These are phyloP conservation scores for Gyps fulvus DNA, from an alignment of 2,113 vertebrate genomes.

Conservation along the genomic window DNA sequence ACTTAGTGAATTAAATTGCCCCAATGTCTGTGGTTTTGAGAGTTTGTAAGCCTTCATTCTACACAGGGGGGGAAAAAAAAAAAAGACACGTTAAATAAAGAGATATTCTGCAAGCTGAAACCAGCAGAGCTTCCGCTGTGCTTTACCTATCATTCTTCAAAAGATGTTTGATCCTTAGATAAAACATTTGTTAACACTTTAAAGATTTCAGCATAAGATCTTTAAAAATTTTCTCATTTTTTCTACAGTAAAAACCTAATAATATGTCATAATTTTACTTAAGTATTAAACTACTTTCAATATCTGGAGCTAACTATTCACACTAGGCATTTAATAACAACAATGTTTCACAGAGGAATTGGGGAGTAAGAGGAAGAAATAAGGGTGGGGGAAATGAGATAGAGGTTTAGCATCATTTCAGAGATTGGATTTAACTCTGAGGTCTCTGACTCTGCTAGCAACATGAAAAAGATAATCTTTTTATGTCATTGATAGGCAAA, in stretches of 20 bases:
- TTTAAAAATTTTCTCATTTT: slow-evolving; percentile 48
- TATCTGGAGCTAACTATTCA: background rate
- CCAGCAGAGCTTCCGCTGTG: background rate
- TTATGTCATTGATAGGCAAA: slow-evolving; percentile 1
- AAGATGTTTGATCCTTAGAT: slow-evolving; percentile 67
- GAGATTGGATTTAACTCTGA: background rate
- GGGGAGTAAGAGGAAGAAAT: background rate
- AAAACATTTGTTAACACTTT: slow-evolving; percentile 73
- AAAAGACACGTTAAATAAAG: background rate
- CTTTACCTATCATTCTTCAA: slow-evolving; percentile 59
- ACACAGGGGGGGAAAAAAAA: background rate
- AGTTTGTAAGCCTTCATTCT: background rate
- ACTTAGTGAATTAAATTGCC: slow-evolving; percentile 5
- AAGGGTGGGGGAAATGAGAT: background rate
- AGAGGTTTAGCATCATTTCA: background rate
- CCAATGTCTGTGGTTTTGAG: background rate
- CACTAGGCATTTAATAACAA: background rate
- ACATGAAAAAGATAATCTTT: slow-evolving; percentile 27
- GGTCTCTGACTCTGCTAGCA: background rate
- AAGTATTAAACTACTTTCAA: slow-evolving; percentile 29
- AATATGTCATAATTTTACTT: slow-evolving; percentile 59
- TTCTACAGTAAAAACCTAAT: slow-evolving; percentile 21
- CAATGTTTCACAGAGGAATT: background rate
- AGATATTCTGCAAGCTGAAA: slow-evolving; percentile 18
- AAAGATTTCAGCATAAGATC: slow-evolving; percentile 63